Conservation (phyloP, 2,797 vertebrate genomes). For the Rhinichthys osculus region DNA sequence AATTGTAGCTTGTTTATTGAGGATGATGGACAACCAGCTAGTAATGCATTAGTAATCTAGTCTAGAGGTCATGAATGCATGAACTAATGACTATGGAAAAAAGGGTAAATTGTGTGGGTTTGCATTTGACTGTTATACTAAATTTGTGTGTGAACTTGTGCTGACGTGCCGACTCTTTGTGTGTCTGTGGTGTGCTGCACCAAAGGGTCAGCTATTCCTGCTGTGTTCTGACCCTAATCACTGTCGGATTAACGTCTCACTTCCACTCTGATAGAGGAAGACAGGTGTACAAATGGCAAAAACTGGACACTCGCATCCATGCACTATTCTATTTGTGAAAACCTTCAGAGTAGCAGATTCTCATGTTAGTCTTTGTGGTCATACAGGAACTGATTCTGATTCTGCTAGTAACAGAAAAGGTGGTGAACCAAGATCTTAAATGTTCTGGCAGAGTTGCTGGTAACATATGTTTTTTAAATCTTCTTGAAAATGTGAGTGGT, state of each 20-base stretch:
- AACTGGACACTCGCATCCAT: neutral
- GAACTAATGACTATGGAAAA: too few relatives aligned
- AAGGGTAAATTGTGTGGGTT: neutral
- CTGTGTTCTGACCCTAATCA: constrained; percentile 46
- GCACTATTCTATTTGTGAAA: neutral
- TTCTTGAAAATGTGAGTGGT: neutral
- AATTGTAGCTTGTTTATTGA: too few relatives aligned
- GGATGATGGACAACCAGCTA: too few relatives aligned
- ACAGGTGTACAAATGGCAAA: constrained; percentile 6
- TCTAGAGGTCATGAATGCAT: too few relatives aligned
- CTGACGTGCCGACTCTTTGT: neutral
- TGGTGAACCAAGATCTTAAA: neutral
- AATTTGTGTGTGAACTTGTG: neutral
- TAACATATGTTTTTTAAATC: neutral
- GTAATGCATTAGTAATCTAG: too few relatives aligned
- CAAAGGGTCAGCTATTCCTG: constrained; percentile 37
- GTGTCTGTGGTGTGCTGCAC: neutral
- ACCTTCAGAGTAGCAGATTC: neutral
- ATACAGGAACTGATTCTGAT: neutral
- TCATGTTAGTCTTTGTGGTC: neutral
- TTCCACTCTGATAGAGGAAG: constrained; percentile 19
- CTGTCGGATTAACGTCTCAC: constrained; percentile 40
- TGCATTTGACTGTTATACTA: neutral
- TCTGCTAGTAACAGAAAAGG: neutral
- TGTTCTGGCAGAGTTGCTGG: neutral